phyloP scores from a whole-genome alignment of 1,140 invertebrate genomes.

The Lysiphlebus fabarum region DNA sequence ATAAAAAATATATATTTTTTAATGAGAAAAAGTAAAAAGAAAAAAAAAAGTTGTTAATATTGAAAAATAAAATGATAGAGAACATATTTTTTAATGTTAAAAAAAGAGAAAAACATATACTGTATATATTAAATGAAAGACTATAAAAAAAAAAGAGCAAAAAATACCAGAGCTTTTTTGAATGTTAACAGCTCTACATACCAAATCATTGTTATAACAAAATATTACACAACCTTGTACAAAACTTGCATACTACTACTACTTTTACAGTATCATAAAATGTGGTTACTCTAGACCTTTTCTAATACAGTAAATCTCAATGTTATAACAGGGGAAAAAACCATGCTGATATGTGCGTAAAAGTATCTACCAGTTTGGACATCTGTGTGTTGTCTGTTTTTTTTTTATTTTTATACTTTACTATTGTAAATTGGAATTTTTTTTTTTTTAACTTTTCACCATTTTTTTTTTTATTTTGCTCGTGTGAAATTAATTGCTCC shows the following conservation, averaged over 20 bases:
- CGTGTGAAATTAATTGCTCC: no score
- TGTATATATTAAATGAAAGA: constrained; percentile 22
- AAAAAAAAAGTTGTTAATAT: background rate
- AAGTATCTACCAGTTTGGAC: no score
- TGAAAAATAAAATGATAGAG: background rate
- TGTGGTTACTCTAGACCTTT: constrained; percentile 39
- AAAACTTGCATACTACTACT: constrained; percentile 31
- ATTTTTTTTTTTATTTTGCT: no score
- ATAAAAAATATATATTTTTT: background rate
- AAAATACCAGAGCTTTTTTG: constrained; percentile 10
- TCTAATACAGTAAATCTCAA: constrained; percentile 55
- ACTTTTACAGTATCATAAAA: constrained; percentile 47
- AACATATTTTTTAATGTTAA: background rate
- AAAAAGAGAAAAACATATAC: constrained; percentile 3
- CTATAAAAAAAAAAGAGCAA: constrained; percentile 28
- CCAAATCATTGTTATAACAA: constrained; percentile 56
- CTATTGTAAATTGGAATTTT: no score
- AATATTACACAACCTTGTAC: constrained; percentile 54
- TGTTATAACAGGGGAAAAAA: constrained; percentile 40
- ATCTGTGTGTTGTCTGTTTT: no score
- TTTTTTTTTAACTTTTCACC: no score
- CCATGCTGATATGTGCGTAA: background rate
- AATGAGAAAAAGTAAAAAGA: constrained; percentile 5
- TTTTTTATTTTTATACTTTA: no score
- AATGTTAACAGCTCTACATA: constrained; percentile 40